These are phyloP conservation scores for Stegodyphus mimosarum DNA, from an alignment of 1,140 invertebrate genomes.

Conservation along the genomic window DNA sequence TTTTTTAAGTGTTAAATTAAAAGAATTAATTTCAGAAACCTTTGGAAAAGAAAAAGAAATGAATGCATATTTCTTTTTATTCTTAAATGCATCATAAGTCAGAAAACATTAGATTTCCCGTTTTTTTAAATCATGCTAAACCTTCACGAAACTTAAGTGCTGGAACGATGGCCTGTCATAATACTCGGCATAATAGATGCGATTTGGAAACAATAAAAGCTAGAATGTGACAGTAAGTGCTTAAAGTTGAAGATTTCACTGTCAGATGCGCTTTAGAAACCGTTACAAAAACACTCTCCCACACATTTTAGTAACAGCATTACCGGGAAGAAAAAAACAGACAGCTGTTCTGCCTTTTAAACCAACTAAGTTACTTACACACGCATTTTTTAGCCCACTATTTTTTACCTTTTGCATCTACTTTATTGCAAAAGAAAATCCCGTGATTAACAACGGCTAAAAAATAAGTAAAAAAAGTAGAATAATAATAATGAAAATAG, in stretches of 20 bases:
- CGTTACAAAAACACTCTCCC: constrained; percentile 28
- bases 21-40: too few relatives aligned
- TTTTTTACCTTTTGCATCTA: not conserved
- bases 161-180: constrained; percentile 39
- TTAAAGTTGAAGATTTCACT: constrained; percentile 56
- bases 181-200: constrained; percentile 50
- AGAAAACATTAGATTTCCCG: constrained; percentile 45
- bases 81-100: constrained; percentile 30
- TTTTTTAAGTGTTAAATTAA: too few relatives aligned
- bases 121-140: constrained; percentile 22
- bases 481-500: not conserved
- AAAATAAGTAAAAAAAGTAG: not conserved
- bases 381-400: not conserved
- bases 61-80: not conserved
- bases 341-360: constrained; percentile 50
- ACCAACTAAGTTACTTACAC: constrained; percentile 42
- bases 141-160: constrained; percentile 14
- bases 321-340: not conserved
- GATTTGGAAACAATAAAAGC: constrained; percentile 37
- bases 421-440: not conserved
- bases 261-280: constrained; percentile 48
- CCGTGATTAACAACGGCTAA: not conserved
- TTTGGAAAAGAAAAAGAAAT: too few relatives aligned
- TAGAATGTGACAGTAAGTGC: constrained; percentile 55
- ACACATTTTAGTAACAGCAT: constrained; percentile 39